Base-by-base conservation (phyloP, 2,888 invertebrate species). In the Polyommatus iphigenia region DNA sequence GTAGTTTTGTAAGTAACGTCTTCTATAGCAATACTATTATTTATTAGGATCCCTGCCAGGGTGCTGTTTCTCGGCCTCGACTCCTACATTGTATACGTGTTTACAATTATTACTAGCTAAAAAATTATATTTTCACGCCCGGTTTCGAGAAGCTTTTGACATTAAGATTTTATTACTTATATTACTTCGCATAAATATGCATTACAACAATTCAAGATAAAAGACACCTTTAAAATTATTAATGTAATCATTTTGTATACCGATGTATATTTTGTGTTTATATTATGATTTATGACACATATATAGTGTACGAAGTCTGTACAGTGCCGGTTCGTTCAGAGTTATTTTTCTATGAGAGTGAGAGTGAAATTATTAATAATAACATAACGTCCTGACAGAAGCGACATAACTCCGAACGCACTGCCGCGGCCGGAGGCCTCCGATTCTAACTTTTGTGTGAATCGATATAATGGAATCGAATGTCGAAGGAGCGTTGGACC, bases 11-110 rank as follows among this genome's bases (percentile, higher is more conserved):
- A 62, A 62, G 62, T 62, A 67, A 67, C 67, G 15, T 67, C 67
- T 67, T 67, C 15, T 67, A 29, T 67, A 67, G 67, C 67, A 67
- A 67, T 67, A 67, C 32, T 32, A 67, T 32, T 67, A 29, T 67
- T 32, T 24, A 62, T 13, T 59, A n/a, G 20, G 20, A 62, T n/a
- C 62, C 62, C 62, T 24, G 10, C 20, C 62, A 13, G 62, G 62
- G 62, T 62, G 62, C 62, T 15, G 24, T 62, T 62, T 10, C 13
- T 24, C 20, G 29, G 29, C 29, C 67, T 67, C 32, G 13, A 29
- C 67, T 20, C 24, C 7, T 67, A 67, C 24, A 24, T 15, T 67
- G 24, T 67, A 29, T 29, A 67, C 67, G 67, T 67, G 15, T 24
- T 13, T 20, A 62, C 13, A 62, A 24, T 24, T 13, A 24, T 1